Base-by-base conservation (phyloP, 35 echinoderm and acorn worm species). In the Ophioderma brevispina region DNA sequence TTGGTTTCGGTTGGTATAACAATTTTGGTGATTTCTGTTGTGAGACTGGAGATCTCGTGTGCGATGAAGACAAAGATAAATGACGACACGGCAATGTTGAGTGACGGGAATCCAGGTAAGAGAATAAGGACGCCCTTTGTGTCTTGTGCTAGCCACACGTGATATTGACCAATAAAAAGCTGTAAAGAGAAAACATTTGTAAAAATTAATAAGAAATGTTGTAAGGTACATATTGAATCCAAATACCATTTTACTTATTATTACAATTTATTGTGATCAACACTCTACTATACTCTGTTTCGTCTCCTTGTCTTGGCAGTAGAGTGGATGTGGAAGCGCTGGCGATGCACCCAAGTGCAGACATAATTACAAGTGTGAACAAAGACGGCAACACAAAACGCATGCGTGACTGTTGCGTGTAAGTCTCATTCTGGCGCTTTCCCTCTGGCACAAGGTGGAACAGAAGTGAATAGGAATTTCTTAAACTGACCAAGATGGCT, bases 131-230 rank as follows among this genome's bases (percentile, higher is more conserved):
- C 76, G 39, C 88, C 94, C 6, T 87, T 90, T 4, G 97, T 99
- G 64, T 99, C 97, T 55, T 92, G 82, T 21, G 94, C 97, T 40
- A 99, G 77, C 93, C 93, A 99, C 25, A 99, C 89, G 41, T 99
- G 97, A 77, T 99, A 99, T 56, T 99, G 97, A 19, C 89, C 88
- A 50, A 99, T 92, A 78, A 99, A 99, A 0, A 95, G 88, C 97
- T 99, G 92, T 21, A 59, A 89, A n/a, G 36, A 36, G 85, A 79
- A 23, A 49, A 10, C 21, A 40, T n/a, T n/a, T n/a, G n/a, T n/a
- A n/a, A n/a, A n/a, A 80, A 21, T 23, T 3, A 38, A 84, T 0
- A 84, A 8, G n/a, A 38, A 84, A 55, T 23, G 28, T 23, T 38
- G n/a, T 70, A 55, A n/a, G 31, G 31, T 28, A 23, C 25, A 32